These are phyloP conservation scores for Cyprinus carpio DNA, from an alignment of 2,113 vertebrate species.

Conservation along the genomic window DNA sequence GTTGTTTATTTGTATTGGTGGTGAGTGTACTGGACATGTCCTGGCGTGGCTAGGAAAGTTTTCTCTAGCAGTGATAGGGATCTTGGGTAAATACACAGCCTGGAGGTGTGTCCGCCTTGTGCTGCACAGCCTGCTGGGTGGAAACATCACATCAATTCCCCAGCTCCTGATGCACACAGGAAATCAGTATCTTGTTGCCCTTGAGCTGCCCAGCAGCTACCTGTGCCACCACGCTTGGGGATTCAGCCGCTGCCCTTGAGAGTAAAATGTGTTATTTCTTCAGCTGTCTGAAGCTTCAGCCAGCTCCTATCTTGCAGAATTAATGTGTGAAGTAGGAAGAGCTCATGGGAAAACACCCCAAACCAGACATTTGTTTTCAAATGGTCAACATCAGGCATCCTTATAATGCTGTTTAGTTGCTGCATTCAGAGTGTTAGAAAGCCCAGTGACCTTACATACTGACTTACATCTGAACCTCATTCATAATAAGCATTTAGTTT, in stretches of 20 bases:
- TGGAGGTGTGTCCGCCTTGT: constrained; percentile 52
- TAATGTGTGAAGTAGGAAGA: not conserved
- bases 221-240: constrained; percentile 19
- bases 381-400: not conserved
- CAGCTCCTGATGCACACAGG: constrained; percentile 47
- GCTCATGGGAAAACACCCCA: constrained; percentile 33
- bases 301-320: constrained; percentile 21
- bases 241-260: constrained; percentile 31
- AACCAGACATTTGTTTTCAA: constrained; percentile 13
- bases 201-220: constrained; percentile 5
- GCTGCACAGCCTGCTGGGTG: constrained; percentile 24
- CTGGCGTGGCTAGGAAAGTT: constrained; percentile 29
- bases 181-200: constrained; percentile 42
- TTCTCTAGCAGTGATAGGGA: constrained; percentile 54
- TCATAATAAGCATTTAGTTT: constrained; percentile 35
- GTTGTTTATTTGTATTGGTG: constrained; percentile 55
- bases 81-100: constrained; percentile 63
- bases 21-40: constrained; percentile 35
- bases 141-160: constrained; percentile 30
- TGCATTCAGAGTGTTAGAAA: not conserved
- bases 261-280: constrained; percentile 35
- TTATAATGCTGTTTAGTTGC: constrained; percentile 1
- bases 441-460: constrained; percentile 13
- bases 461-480: constrained; percentile 3
- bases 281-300: constrained; percentile 7